phyloP scores from a whole-genome alignment of 2,113 vertebrate genomes.

The Oryzias celebensis region DNA sequence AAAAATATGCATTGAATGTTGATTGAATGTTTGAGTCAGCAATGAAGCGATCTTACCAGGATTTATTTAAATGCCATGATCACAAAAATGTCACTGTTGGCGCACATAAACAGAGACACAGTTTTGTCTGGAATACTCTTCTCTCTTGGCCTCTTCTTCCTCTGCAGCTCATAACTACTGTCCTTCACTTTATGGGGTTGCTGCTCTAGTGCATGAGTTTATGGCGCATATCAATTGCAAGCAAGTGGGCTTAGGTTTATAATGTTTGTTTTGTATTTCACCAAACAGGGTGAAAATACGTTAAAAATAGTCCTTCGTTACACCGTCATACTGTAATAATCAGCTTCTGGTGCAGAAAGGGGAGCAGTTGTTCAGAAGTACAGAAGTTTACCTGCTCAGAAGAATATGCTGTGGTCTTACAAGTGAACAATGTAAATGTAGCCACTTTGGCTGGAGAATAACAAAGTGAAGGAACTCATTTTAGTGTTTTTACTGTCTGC shows the following conservation, averaged over 20 bases:
- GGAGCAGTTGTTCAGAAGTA: too few species aligned
- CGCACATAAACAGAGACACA: background rate
- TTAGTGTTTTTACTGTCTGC: background rate
- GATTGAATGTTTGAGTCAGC: too few species aligned
- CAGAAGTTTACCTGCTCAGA: background rate
- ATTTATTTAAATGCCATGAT: too few species aligned
- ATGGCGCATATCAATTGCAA: slow-evolving; percentile 42
- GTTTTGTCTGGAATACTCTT: background rate
- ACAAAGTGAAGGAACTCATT: background rate
- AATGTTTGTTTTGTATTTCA: slow-evolving; percentile 38
- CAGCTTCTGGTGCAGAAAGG: background rate
- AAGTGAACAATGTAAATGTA: background rate
- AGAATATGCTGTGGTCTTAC: background rate
- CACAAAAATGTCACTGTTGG: background rate
- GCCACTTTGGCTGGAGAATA: background rate
- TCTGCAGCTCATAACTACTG: slow-evolving; percentile 42
- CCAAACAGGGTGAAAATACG: slow-evolving; percentile 17
- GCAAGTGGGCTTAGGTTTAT: slow-evolving; percentile 28
- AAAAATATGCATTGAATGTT: too few species aligned
- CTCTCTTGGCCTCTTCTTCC: background rate
- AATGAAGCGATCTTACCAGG: too few species aligned
- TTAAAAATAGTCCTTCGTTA: slow-evolving; percentile 17
- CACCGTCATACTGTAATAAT: background rate
- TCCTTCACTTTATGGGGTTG: slow-evolving; percentile 52
- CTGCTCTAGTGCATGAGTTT: slow-evolving; percentile 41